Base-by-base conservation (phyloP, 2,113 vertebrate genomes). In the Odobenus rosmarus region DNA sequence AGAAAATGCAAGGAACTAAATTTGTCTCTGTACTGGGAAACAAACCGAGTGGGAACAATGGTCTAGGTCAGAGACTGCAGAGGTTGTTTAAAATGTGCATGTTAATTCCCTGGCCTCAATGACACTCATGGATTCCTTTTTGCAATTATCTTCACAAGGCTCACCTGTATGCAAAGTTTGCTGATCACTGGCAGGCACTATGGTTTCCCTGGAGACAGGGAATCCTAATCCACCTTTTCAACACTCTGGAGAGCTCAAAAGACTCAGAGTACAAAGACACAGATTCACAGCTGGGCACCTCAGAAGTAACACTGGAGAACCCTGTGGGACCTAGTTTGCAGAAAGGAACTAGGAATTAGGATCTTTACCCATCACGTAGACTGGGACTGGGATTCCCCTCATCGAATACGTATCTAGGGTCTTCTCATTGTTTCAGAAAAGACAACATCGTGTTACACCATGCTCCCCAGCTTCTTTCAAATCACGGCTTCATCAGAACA, bases 211-310 rank as follows among this genome's bases (percentile, higher is more conserved):
- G 71, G 92, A 98, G 95, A 97, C 49, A 12, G 49, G 69, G 77
- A 96, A 88, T n/a, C 90, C 69, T 97, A 97, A 96, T 97, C 94
- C 39, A 85, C 49, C 79, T 90, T 97, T 96, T 96, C 88, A 93
- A 96, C 39, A 87, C 51, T 28, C 31, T 23, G 62, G 67, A 89
- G 61, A 96, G 82, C 92, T 97, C 98, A 95, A 97, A 98, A 95
- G 98, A 90, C 76, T 93, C 83, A 71, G 16, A 89, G 81, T 59
- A 94, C 90, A 97, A 95, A 97, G 69, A 84, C 80, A 69, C 39
- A 92, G 74, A 46, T 36, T 93, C 82, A 83, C 0, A 69, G 90
- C 1, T 87, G 69, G 79, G 28, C 62, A 39, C 28, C 81, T 23
- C 72, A 86, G 67, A 86, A 92, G 51, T 36, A 88, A 81, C 5